Conservation (phyloP, 2,797 vertebrate species). For the Lacerta viridis region DNA sequence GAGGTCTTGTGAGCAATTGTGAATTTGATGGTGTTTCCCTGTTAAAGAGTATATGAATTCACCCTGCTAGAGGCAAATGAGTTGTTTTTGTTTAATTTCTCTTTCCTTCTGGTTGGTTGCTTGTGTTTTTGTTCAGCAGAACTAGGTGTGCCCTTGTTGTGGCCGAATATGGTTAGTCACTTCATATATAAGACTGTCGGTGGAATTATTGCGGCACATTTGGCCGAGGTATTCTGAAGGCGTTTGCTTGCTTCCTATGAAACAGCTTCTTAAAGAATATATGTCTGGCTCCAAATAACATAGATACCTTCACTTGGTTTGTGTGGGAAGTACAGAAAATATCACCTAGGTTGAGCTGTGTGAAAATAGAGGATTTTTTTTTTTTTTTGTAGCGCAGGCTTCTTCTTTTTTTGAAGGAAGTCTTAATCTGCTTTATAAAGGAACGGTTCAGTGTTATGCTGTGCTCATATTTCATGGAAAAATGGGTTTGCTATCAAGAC, state of each 20-base stretch:
- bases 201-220: background rate
- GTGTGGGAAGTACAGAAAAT: slow-evolving; percentile 19
- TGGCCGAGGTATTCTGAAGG: background rate
- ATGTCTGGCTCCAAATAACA: slow-evolving; percentile 41
- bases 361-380: slow-evolving; percentile 14
- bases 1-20: background rate
- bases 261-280: slow-evolving; percentile 45
- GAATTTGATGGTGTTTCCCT: background rate
- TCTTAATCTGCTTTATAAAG: slow-evolving; percentile 21
- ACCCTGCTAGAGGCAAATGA: background rate
- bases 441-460: slow-evolving; percentile 38
- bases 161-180: background rate
- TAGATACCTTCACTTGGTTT: slow-evolving; percentile 46
- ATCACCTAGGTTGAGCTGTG: background rate
- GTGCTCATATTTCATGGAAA: slow-evolving; percentile 27
- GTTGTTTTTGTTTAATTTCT: no score
- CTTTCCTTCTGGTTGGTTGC: background rate
- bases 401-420: slow-evolving; percentile 23
- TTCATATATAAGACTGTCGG: no score
- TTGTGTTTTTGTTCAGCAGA: background rate
- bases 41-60: background rate
- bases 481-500: slow-evolving; percentile 34
- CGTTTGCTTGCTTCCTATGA: background rate
- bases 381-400: background rate
- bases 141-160: background rate